A percentile compares a stretch with the other conserved stretches of the same genome.
phyloP scores from a whole-genome alignment of 2,797 vertebrate species.

The Neostethus bicornis region DNA sequence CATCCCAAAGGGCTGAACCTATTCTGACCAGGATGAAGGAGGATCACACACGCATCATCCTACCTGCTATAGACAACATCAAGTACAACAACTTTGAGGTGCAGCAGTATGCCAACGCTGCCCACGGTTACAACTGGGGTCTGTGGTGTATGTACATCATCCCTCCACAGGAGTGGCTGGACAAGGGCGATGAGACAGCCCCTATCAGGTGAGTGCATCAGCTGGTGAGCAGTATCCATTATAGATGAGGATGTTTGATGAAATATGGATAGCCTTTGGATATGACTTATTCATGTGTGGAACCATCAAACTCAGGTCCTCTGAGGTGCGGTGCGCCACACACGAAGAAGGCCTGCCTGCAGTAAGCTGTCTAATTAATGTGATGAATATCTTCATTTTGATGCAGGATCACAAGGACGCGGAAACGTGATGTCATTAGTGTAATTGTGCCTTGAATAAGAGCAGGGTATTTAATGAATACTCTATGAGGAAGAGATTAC shows the following conservation, averaged over 20 bases:
- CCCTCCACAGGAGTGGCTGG: slow-evolving; percentile 96
- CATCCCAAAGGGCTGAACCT: slow-evolving; percentile 87
- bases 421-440: slow-evolving; percentile 42
- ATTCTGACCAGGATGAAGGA: slow-evolving; percentile 91
- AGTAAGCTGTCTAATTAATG: slow-evolving; percentile 55
- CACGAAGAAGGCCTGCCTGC: slow-evolving; percentile 43
- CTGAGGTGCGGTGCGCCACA: slow-evolving; percentile 7
- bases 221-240: slow-evolving; percentile 50
- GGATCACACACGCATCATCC: slow-evolving; percentile 90
- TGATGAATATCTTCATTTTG: slow-evolving; percentile 60
- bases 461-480: slow-evolving; percentile 29
- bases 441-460: slow-evolving; percentile 51
- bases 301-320: slow-evolving; percentile 53
- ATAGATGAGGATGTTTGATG: slow-evolving; percentile 74
- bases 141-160: slow-evolving; percentile 99
- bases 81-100: slow-evolving; percentile 98
- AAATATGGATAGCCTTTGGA: slow-evolving; percentile 73
- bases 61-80: slow-evolving; percentile 98
- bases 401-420: slow-evolving; percentile 49
- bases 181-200: slow-evolving; percentile 94
- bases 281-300: slow-evolving; percentile 73
- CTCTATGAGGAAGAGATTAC: slow-evolving; percentile 26
- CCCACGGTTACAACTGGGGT: slow-evolving; percentile 98
- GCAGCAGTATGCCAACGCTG: slow-evolving; percentile 95
- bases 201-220: slow-evolving; percentile 89